A percentile compares a stretch with the other conserved stretches of the same genome.
These are phyloP conservation scores for Sebastes aleutianus DNA, from an alignment of 2,797 vertebrate species.

Conservation along the genomic window DNA sequence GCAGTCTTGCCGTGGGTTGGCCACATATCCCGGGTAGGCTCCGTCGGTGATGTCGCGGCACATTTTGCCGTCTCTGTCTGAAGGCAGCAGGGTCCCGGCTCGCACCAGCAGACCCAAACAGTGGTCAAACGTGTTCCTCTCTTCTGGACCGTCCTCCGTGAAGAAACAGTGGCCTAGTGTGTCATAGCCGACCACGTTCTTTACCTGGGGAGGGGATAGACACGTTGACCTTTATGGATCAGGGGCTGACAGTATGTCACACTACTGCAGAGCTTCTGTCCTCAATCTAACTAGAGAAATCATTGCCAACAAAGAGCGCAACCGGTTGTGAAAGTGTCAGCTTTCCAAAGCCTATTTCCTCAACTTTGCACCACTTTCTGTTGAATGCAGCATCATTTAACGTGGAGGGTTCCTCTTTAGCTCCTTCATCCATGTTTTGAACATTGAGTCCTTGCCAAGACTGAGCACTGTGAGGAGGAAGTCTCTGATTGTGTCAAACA, in stretches of 20 bases:
- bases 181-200: slow-evolving; percentile 93
- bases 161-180: slow-evolving; percentile 95
- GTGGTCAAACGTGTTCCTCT: slow-evolving; percentile 96
- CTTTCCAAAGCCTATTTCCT: not conserved
- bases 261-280: not conserved
- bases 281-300: not conserved
- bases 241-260: not conserved
- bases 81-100: slow-evolving; percentile 92
- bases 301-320: not conserved
- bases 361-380: not conserved
- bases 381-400: not conserved
- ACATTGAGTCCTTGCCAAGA: not conserved
- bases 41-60: slow-evolving; percentile 90
- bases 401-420: not conserved
- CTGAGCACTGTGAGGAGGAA: not conserved
- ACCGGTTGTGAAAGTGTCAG: not conserved
- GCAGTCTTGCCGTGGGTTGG: slow-evolving; percentile 94
- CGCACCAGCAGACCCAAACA: slow-evolving; percentile 93
- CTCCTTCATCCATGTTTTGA: not conserved
- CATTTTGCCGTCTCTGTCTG: slow-evolving; percentile 94
- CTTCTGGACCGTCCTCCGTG: slow-evolving; percentile 94
- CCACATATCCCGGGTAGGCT: slow-evolving; percentile 90
- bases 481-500: not conserved
- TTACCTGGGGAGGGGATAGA: slow-evolving; percentile 78
- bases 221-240: not conserved